A percentile compares a stretch with the other conserved stretches of the same genome.
These are phyloP conservation scores for Helicoverpa zea DNA, from an alignment of 1,140 invertebrate species.

Conservation along the genomic window DNA sequence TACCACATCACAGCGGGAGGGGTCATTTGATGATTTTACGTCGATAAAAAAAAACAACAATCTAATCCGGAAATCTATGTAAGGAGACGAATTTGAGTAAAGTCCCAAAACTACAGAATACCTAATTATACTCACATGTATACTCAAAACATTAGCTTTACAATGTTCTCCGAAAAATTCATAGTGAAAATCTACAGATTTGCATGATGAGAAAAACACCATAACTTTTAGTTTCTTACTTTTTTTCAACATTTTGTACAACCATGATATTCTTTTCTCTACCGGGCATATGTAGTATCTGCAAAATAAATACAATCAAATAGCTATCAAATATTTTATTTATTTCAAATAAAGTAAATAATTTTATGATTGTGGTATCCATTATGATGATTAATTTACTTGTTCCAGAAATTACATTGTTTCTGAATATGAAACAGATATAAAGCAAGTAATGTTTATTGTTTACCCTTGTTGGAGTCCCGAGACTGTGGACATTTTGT, in stretches of 20 bases:
- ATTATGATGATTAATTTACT: too few species aligned
- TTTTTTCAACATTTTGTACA: slow-evolving; percentile 95
- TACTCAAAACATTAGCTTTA: slow-evolving; percentile 89
- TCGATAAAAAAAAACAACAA: too few species aligned
- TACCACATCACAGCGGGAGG: too few species aligned
- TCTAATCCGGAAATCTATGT: too few species aligned
- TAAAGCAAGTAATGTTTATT: slow-evolving; percentile 14
- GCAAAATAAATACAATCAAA: not conserved
- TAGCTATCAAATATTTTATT: too few species aligned
- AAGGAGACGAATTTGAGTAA: too few species aligned
- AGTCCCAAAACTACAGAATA: too few species aligned
- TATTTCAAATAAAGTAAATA: too few species aligned
- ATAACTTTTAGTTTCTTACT: slow-evolving; percentile 92
- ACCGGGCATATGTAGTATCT: slow-evolving; percentile 89
- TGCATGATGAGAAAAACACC: slow-evolving; percentile 95
- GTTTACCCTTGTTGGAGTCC: slow-evolving; percentile 92
- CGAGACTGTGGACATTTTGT: slow-evolving; percentile 90
- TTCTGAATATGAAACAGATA: not conserved
- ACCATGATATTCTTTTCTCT: slow-evolving; percentile 92
- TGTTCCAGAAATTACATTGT: too few species aligned
- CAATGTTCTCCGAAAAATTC: slow-evolving; percentile 88
- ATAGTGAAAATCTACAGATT: slow-evolving; percentile 94
- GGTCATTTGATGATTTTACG: too few species aligned
- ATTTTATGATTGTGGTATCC: too few species aligned
- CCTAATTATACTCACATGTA: slow-evolving; percentile 90